Percentiles rank a stretch among this genome's conserved stretches.
These are phyloP conservation scores for Lysandra bellargus DNA, from an alignment of 2,888 invertebrate genomes.

Conservation along the genomic window DNA sequence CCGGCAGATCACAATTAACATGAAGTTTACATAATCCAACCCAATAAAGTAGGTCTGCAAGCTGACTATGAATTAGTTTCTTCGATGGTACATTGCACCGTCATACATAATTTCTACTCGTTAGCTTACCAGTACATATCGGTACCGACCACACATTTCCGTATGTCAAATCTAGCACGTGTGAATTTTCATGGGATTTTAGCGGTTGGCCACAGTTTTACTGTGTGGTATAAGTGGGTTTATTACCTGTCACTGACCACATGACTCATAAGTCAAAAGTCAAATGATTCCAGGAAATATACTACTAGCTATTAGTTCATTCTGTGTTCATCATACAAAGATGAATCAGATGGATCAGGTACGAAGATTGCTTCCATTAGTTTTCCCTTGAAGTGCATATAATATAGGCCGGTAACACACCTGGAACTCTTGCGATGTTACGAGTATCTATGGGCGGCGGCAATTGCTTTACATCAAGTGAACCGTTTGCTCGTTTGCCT, in stretches of 20 bases:
- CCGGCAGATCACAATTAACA: too few relatives aligned
- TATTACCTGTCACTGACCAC: neutral
- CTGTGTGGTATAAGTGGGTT: slow-evolving; percentile 4
- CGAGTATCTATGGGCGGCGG: too few relatives aligned
- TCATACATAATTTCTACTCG: slow-evolving; percentile 5
- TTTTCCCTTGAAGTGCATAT: too few relatives aligned
- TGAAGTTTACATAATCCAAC: too few relatives aligned
- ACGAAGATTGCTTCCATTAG: too few relatives aligned
- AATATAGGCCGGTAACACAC: too few relatives aligned
- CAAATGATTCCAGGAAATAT: neutral
- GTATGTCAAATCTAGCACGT: slow-evolving; percentile 9
- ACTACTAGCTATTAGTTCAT: neutral
- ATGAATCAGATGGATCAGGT: too few relatives aligned
- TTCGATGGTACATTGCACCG: neutral
- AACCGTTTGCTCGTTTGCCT: neutral
- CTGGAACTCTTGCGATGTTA: too few relatives aligned
- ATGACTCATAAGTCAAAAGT: slow-evolving; percentile 2
- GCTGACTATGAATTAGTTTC: neutral
- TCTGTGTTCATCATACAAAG: too few relatives aligned
- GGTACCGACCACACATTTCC: slow-evolving; percentile 3
- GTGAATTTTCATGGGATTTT: slow-evolving; percentile 15
- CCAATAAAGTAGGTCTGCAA: too few relatives aligned
- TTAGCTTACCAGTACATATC: neutral
- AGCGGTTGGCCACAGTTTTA: neutral
- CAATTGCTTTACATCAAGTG: too few relatives aligned